Evolutionary conservation across 2,113 vertebrate species (phyloP), one percentile per base, ranked within the genome.

Genomic region (Paramisgurnus dabryanus): DNA sequence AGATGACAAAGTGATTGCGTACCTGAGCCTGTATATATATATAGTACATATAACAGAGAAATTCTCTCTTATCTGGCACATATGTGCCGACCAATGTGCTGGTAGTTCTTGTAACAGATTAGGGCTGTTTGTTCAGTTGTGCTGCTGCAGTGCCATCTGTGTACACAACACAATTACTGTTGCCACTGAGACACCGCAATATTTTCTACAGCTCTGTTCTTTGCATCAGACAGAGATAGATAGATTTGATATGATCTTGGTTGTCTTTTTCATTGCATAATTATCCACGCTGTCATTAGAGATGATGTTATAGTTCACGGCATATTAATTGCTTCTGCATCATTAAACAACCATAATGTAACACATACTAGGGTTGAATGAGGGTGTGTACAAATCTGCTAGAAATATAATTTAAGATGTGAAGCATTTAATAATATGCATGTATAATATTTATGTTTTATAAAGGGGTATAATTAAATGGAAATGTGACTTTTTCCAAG

Each of bases 91-190:
- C 68, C 67, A 68, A 83, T 49, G 18, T 55, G 81, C 18, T 53
- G 65, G 18, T 40, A 75, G 79, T 57, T 58, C 34, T 45, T 13
- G 77, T 76, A 63, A 64, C 13, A 39, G 18, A 63, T 58, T 27
- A 58, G 39, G n/a, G 15, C 4, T 83, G 78, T 83, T 83, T 83
- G 72, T 63, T 58, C 71, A 83, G 58, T 60, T 34, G 58, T 7
- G 10, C 58, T 66, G 60, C 60, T 50, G 78, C 73, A 83, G 27
- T 34, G 1, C 82, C 78, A 80, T 76, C 72, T 80, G 78, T 76
- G 60, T 72, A 80, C 47, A 58, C 66, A 70, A 47, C 40, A 65
- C 50, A 40, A 66, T 83, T 70, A 71, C 65, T 41, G 71, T 58
- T 18, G 60, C 11, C 10, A 58, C 41, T 49, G 55, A 67, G 47